Conservation (phyloP, 2,888 invertebrate genomes). For the Siphlonurus alternatus region DNA sequence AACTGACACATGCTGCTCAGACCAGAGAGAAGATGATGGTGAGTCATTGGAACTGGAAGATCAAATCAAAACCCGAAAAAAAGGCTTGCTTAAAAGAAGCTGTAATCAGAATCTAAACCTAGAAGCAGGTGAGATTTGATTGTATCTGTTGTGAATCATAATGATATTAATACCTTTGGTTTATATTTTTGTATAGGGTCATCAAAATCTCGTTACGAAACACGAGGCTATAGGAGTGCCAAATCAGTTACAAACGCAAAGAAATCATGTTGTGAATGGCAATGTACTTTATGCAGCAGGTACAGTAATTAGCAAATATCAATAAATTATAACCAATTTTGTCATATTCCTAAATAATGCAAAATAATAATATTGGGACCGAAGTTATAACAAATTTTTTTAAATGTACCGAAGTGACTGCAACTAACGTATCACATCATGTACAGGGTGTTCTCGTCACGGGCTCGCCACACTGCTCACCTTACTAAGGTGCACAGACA, state of each 20-base stretch:
- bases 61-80: background rate
- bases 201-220: background rate
- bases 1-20: too few species aligned
- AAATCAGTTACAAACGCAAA: background rate
- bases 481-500: background rate
- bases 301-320: too few species aligned
- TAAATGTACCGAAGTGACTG: too few species aligned
- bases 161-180: background rate
- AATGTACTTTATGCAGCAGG: background rate
- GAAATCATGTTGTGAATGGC: background rate
- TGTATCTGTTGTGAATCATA: background rate
- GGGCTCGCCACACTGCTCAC: background rate
- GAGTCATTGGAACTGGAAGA: background rate
- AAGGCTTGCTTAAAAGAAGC: too few species aligned
- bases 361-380: too few species aligned
- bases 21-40: background rate
- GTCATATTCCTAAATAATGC: too few species aligned
- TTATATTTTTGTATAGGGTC: background rate
- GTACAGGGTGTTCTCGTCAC: background rate
- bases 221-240: background rate
- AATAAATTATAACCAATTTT: too few species aligned
- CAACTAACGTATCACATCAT: too few species aligned
- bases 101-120: background rate
- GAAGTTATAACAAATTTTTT: too few species aligned
- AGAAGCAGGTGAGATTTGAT: background rate